Evolutionary conservation across 2,113 vertebrate genomes (phyloP), one percentile per base, ranked within the genome.

Genomic region (Melanocharis versteri): DNA sequence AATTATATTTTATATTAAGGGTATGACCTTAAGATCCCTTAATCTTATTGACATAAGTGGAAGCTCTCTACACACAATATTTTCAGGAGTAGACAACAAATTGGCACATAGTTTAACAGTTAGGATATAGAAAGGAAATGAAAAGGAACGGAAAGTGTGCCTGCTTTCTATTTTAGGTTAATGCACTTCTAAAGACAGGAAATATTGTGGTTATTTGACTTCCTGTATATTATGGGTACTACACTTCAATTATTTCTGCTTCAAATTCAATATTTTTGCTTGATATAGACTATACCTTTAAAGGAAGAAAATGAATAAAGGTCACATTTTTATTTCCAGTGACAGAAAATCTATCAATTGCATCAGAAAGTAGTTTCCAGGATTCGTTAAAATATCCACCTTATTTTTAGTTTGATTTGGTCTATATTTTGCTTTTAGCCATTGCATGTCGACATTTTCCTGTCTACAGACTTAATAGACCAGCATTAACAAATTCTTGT

Each of bases 301-400:
- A 88, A 79, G 77, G 24, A 87, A 88, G 33, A 95, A 85, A 96
- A 96, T 51, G 23, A 95, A 94, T 78, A 93, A 96, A 96, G 47
- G 76, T 87, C 86, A 94, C 61, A 92, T 86, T 96, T 92, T 95
- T 93, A 85, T 80, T 96, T 83, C 45, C 58, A 90, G 42, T 89
- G 94, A 91, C 95, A 95, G 87, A 93, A 96, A 97, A 96, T 96
- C 89, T 84, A 96, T 93, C 91, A 85, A 61, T 65, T 77, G 73
- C 84, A 84, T 83, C 75, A 89, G 65, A 94, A 95, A 96, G 79
- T 79, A 94, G 93, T 85, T 96, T 96, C 90, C 93, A 94, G 77
- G 58, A 93, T 94, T 73, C 58, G 84, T 87, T 94, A 91, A 95
- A 96, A 95, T 82, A 87, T 40, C 54, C 62, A 93, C 39, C 13